Conservation (phyloP, 2,888 invertebrate species). For the Meteorus cinctellus region DNA sequence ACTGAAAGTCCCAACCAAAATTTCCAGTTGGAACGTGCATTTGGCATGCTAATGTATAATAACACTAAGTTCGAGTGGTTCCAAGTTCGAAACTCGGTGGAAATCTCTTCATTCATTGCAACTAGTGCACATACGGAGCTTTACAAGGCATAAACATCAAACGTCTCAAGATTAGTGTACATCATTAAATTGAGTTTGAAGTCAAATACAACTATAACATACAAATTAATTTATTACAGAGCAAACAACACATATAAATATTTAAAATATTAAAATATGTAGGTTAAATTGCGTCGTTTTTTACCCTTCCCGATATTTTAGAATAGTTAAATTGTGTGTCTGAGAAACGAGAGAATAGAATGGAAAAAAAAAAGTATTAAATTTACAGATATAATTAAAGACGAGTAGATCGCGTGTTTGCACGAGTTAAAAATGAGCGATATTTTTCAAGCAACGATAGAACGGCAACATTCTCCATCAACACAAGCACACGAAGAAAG, state of each 20-base stretch:
- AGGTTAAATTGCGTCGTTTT: neutral
- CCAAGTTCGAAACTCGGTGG: slow-evolving; percentile 5
- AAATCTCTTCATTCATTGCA: neutral
- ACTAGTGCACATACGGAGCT: neutral
- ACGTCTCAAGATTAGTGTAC: neutral
- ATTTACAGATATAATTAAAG: slow-evolving; percentile 2
- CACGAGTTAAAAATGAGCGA: neutral
- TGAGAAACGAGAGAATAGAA: slow-evolving; percentile 23
- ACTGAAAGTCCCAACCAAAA: slow-evolving; percentile 9
- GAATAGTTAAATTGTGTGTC: no score
- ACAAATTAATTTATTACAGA: neutral
- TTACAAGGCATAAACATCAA: neutral
- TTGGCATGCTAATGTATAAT: slow-evolving; percentile 38
- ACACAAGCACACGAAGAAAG: slow-evolving; percentile 24
- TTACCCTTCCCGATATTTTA: no score
- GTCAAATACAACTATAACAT: neutral
- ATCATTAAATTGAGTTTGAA: neutral
- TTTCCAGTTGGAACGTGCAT: slow-evolving; percentile 26
- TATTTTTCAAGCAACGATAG: slow-evolving; percentile 15
- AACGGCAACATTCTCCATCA: slow-evolving; percentile 8
- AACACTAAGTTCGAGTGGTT: slow-evolving; percentile 16
- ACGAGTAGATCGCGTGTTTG: neutral
- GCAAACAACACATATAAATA: neutral
- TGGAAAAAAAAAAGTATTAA: slow-evolving; percentile 13
- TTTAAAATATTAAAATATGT: neutral